Conservation (phyloP, 2,797 vertebrate genomes). For the Knipowitschia caucasica region DNA sequence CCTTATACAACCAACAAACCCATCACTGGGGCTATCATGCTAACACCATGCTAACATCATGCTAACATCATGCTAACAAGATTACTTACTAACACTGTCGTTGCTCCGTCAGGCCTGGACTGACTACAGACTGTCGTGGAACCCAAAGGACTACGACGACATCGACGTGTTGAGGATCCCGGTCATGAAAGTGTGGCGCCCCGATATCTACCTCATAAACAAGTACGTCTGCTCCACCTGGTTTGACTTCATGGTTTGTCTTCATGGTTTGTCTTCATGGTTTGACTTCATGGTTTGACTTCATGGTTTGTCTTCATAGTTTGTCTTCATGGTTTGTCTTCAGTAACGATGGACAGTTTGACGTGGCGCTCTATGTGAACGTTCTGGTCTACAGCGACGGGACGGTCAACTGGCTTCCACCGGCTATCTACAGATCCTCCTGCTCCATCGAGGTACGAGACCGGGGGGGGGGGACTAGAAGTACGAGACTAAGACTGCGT, state of each 20-base stretch:
- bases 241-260: not conserved
- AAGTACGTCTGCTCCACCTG: conserved; percentile 73
- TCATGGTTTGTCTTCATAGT: not conserved
- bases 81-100: too few relatives aligned
- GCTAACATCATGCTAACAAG: too few relatives aligned
- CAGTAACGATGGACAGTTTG: conserved; percentile 87
- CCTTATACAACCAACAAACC: not conserved
- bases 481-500: too few relatives aligned
- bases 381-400: conserved; percentile 80
- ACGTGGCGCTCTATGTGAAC: conserved; percentile 82
- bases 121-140: conserved; percentile 86
- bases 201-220: conserved; percentile 88
- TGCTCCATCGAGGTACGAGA: conserved; percentile 89
- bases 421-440: conserved; percentile 85
- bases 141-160: conserved; percentile 73
- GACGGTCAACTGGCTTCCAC: conserved; percentile 83
- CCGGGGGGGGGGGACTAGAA: too few relatives aligned
- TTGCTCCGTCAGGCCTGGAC: conserved; percentile 85
- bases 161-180: conserved; percentile 78
- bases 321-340: too few relatives aligned
- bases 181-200: conserved; percentile 83
- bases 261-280: not conserved
- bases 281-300: not conserved
- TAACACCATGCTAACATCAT: too few relatives aligned
- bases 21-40: too few relatives aligned